These are phyloP conservation scores for Elymnias hypermnestra DNA, from an alignment of 1,140 invertebrate genomes.

Conservation along the genomic window DNA sequence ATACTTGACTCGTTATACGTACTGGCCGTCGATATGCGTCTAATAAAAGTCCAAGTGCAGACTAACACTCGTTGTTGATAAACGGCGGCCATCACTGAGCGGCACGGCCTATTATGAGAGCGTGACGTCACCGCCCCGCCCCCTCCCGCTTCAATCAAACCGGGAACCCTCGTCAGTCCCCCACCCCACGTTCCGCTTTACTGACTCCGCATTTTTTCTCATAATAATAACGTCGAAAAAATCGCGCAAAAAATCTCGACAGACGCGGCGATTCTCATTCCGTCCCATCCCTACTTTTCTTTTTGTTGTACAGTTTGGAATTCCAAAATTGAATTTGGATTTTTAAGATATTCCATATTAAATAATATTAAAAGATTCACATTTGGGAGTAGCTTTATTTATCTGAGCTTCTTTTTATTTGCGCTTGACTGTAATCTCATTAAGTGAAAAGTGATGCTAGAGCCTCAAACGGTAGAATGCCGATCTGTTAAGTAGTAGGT, in stretches of 20 bases:
- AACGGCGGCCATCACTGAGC: constrained; percentile 72
- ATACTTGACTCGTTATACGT: too few relatives aligned
- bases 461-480: too few relatives aligned
- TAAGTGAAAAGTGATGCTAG: too few relatives aligned
- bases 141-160: constrained; percentile 71
- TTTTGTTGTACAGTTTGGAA: constrained; percentile 48
- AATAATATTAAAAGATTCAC: too few relatives aligned
- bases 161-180: constrained; percentile 71
- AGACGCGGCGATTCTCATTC: constrained; percentile 55
- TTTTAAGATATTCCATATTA: not conserved
- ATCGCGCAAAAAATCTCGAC: constrained; percentile 72
- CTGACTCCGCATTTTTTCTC: constrained; percentile 74
- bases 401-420: too few relatives aligned
- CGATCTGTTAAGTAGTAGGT: too few relatives aligned
- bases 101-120: constrained; percentile 73
- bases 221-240: constrained; percentile 76
- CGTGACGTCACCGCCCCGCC: constrained; percentile 73
- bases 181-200: constrained; percentile 69
- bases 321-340: constrained; percentile 57
- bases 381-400: too few relatives aligned
- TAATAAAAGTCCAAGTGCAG: constrained; percentile 55
- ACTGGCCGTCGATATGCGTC: too few relatives aligned
- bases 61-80: constrained; percentile 58
- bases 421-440: too few relatives aligned
- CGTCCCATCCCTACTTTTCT: constrained; percentile 59